phyloP scores from a whole-genome alignment of 2,888 invertebrate species.

The Plagiodera versicolora region DNA sequence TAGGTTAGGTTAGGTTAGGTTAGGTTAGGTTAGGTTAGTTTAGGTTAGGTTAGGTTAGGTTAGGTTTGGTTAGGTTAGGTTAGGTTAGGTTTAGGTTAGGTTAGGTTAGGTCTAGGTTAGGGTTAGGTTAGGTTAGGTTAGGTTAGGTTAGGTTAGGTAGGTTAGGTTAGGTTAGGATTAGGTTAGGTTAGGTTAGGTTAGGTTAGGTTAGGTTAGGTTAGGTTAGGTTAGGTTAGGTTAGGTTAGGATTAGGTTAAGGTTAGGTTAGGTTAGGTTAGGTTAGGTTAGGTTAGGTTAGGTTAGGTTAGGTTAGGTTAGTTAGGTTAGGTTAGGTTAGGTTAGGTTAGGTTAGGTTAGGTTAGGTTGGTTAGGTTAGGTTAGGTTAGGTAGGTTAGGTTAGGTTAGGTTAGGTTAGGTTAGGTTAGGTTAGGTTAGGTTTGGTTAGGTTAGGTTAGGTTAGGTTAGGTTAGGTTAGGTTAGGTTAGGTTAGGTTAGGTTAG shows the following conservation, averaged over 20 bases:
- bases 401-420: too few relatives aligned
- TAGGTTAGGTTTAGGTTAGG: slow-evolving; percentile 17
- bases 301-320: slow-evolving; percentile 8
- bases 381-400: too few relatives aligned
- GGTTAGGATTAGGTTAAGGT: too few relatives aligned
- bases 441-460: too few relatives aligned
- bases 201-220: too few relatives aligned
- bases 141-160: slow-evolving; percentile 9
- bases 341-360: slow-evolving; percentile 4
- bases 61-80: slow-evolving; percentile 16
- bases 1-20: slow-evolving; percentile 15
- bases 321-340: slow-evolving; percentile 10
- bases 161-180: too few relatives aligned
- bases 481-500: neutral
- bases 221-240: too few relatives aligned
- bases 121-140: slow-evolving; percentile 17
- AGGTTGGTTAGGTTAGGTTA: slow-evolving; percentile 7
- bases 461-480: neutral
- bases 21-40: slow-evolving; percentile 15
- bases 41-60: slow-evolving; percentile 15
- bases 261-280: neutral
- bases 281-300: neutral
- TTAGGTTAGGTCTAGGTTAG: slow-evolving; percentile 15
- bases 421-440: too few relatives aligned
- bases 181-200: too few relatives aligned